These are phyloP conservation scores for Synanthedon myopaeformis DNA, from an alignment of 2,888 invertebrate species.

Conservation along the genomic window DNA sequence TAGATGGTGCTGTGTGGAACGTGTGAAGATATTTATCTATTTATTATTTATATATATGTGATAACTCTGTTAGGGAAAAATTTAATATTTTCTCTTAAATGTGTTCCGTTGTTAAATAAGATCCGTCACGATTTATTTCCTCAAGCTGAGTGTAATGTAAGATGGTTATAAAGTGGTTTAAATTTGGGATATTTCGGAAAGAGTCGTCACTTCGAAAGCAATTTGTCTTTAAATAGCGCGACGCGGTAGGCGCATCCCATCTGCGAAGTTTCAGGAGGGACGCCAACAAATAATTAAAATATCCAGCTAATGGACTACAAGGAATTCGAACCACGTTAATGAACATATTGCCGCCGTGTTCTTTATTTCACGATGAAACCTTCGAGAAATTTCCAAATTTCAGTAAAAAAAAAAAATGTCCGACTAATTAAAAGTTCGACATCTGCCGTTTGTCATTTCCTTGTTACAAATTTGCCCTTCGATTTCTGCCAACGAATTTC, in stretches of 20 bases:
- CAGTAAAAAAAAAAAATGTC: constrained; percentile 19
- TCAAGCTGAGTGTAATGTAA: not conserved
- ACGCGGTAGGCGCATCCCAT: constrained; percentile 54
- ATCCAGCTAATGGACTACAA: constrained; percentile 63
- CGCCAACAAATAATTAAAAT: constrained; percentile 62
- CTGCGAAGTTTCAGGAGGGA: constrained; percentile 55
- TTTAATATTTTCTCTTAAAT: no score
- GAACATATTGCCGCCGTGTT: constrained; percentile 55
- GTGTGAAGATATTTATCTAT: no score
- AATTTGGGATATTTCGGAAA: constrained; percentile 31
- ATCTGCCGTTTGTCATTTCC: constrained; percentile 24
- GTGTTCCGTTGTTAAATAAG: not conserved
- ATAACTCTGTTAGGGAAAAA: no score
- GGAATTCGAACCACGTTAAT: constrained; percentile 62
- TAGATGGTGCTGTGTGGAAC: no score
- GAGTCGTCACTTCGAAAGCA: constrained; percentile 47
- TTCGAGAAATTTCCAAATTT: constrained; percentile 9
- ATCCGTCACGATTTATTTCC: not conserved
- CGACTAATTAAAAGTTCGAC: constrained; percentile 38
- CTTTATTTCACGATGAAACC: constrained; percentile 1
- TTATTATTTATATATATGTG: no score
- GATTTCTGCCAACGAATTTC: not conserved
- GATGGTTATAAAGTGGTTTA: constrained; percentile 7
- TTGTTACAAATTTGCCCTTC: constrained; percentile 10
- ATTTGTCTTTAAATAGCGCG: constrained; percentile 64